These are phyloP conservation scores for Caenorhabditis imperialis DNA, from an alignment of 2,888 invertebrate genomes.

Conservation along the genomic window DNA sequence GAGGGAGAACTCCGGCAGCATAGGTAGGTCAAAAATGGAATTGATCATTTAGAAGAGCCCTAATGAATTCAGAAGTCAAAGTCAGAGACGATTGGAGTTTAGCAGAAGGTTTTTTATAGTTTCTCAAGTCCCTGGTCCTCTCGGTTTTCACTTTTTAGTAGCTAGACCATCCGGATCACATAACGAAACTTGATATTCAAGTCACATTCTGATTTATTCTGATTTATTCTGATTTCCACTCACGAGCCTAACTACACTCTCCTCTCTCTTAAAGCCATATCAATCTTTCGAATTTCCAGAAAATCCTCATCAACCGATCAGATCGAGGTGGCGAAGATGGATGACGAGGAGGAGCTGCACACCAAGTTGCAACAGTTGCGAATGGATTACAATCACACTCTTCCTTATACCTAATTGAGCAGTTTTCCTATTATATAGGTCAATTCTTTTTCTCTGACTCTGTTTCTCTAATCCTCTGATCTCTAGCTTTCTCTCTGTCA, in stretches of 20 bases:
- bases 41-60: neutral
- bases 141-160: constrained; percentile 20
- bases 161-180: neutral
- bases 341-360: constrained; percentile 56
- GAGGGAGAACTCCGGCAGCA: constrained; percentile 69
- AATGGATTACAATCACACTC: constrained; percentile 57
- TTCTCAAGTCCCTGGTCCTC: constrained; percentile 6
- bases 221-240: constrained; percentile 1
- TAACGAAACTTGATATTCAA: constrained; percentile 19
- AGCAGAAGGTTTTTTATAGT: constrained; percentile 26
- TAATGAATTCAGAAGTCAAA: constrained; percentile 38
- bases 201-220: no score
- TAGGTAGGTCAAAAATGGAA: constrained; percentile 25
- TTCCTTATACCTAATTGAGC: constrained; percentile 38
- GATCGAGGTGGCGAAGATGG: constrained; percentile 46
- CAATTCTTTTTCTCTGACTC: neutral
- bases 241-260: neutral
- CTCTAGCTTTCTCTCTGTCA: neutral
- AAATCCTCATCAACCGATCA: constrained; percentile 66
- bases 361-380: constrained; percentile 59
- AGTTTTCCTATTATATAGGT: constrained; percentile 15
- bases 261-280: no score
- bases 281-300: constrained; percentile 32
- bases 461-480: neutral
- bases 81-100: constrained; percentile 41